Conservation (phyloP, 1,140 invertebrate genomes). For the Babylonia areolata region DNA sequence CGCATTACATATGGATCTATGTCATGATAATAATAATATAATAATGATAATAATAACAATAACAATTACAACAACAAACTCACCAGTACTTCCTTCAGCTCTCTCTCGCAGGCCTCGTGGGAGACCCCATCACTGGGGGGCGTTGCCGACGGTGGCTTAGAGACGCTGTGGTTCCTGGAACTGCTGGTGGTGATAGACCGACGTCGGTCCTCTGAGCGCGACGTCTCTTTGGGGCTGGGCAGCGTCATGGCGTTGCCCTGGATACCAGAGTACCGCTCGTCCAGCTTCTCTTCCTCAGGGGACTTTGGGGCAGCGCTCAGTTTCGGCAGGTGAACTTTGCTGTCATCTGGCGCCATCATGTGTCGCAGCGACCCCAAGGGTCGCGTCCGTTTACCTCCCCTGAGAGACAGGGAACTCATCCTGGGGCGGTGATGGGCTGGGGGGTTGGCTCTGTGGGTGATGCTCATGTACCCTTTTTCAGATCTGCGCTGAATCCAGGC, state of each 20-base stretch:
- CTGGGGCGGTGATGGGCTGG: too few species aligned
- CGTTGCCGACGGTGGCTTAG: not conserved
- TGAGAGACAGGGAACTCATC: slow-evolving; percentile 27
- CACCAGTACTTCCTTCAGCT: slow-evolving; percentile 47
- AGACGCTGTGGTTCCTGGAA: not conserved
- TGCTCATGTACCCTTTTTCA: too few species aligned
- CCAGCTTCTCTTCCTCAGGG: slow-evolving; percentile 32
- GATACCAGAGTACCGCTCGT: slow-evolving; percentile 50
- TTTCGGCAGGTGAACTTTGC: slow-evolving; percentile 34
- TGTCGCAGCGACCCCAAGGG: slow-evolving; percentile 43
- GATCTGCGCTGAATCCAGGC: too few species aligned
- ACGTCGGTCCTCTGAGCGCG: slow-evolving; percentile 2
- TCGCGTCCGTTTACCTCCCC: slow-evolving; percentile 39
- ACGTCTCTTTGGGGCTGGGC: slow-evolving; percentile 31
- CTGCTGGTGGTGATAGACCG: not conserved
- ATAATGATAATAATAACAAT: too few species aligned
- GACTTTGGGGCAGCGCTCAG: not conserved
- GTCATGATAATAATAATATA: too few species aligned
- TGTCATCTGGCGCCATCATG: slow-evolving; percentile 13
- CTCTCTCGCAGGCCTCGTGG: slow-evolving; percentile 41
- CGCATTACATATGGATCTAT: too few species aligned
- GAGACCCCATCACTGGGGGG: slow-evolving; percentile 22
- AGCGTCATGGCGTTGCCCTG: slow-evolving; percentile 60
- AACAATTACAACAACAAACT: not conserved
- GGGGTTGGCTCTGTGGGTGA: too few species aligned